These are phyloP conservation scores for Diaprepes abbreviatus DNA, from an alignment of 2,888 invertebrate species.

Conservation along the genomic window DNA sequence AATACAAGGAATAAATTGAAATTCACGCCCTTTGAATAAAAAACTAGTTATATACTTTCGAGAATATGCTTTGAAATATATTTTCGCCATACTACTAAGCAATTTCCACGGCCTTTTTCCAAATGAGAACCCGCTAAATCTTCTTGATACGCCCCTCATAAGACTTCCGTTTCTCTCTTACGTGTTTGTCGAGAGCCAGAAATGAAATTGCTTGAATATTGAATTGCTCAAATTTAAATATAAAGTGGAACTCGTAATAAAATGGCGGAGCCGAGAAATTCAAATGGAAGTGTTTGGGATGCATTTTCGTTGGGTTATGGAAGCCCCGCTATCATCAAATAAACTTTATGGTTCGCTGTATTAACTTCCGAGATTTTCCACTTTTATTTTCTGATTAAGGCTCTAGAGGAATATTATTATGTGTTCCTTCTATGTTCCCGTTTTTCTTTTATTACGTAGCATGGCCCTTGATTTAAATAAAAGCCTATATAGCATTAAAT, in stretches of 20 bases:
- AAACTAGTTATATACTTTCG: conserved; percentile 8
- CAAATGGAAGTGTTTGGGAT: conserved; percentile 55
- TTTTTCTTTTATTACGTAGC: conserved; percentile 14
- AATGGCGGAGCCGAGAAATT: conserved; percentile 57
- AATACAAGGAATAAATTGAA: background rate
- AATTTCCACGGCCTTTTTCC: conserved; percentile 29
- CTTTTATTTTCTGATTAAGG: conserved; percentile 50
- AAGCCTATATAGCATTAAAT: background rate
- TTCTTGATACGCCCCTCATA: conserved; percentile 55
- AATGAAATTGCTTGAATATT: conserved; percentile 68
- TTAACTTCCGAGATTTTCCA: conserved; percentile 54
- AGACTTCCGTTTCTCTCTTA: conserved; percentile 56
- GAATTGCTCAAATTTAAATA: conserved; percentile 68
- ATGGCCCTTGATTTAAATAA: conserved; percentile 11
- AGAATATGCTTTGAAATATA: conserved; percentile 8
- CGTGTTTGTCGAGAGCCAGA: conserved; percentile 56
- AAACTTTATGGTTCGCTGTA: conserved; percentile 57
- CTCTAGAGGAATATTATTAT: conserved; percentile 36
- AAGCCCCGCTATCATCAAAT: conserved; percentile 55
- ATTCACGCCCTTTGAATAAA: conserved; percentile 12
- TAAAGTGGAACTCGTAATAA: conserved; percentile 66
- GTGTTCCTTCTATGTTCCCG: conserved; percentile 25
- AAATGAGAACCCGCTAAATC: conserved; percentile 34
- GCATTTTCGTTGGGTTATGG: conserved; percentile 53
- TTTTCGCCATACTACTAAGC: conserved; percentile 4